Base-by-base conservation (phyloP, 2,888 invertebrate species). In the Alcis repandata region DNA sequence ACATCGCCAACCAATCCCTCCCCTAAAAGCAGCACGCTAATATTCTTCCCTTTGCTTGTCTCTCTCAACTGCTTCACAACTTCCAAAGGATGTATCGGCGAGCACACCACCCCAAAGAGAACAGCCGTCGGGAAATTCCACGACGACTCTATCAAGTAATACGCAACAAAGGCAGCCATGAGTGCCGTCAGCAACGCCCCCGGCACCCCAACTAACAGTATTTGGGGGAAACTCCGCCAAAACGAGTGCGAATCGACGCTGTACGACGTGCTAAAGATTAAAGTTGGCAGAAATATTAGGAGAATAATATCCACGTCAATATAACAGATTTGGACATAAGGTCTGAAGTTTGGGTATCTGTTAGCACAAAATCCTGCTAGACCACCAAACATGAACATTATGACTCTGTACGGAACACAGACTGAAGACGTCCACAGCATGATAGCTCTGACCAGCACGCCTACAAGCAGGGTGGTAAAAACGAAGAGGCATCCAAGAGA, bases 1-100 rank as follows among this genome's bases (percentile, higher is more conserved):
- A 87, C 88, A 73, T 92, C 91, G 0, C 92, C 91, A 0, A 92
- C 79, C 43, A 92, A 76, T 0, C 91, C 91, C 75, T 93, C 92
- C 0, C 92, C 92, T 0, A 90, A 70, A 1, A 92, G 72, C 0
- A 92, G 64, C 0, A 92, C 89, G 48, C 90, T 89, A 0, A 92
- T 82, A 52, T 88, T 85, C 63, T 91, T 93, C n/a, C 91, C 92
- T 72, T 82, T 88, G 0, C 85, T 79, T 80, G 87, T 85, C 20
- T 89, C 86, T 66, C 83, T 87, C 9, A 92, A 74, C 43, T 85
- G 84, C 40, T 77, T 86, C 0, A 93, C 90, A 0, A 92, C 88
- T 69, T 92, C 92, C 68, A 89, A 81, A 0, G 92, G 91, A 62
- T 92, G 91, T 41, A 91, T 90, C 0, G 92, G 91, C 0, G 90